Percentiles rank a stretch among this genome's conserved stretches.
Evolutionary conservation across 2,113 vertebrate genomes (phyloP).

Genomic region (Geococcyx californianus): DNA sequence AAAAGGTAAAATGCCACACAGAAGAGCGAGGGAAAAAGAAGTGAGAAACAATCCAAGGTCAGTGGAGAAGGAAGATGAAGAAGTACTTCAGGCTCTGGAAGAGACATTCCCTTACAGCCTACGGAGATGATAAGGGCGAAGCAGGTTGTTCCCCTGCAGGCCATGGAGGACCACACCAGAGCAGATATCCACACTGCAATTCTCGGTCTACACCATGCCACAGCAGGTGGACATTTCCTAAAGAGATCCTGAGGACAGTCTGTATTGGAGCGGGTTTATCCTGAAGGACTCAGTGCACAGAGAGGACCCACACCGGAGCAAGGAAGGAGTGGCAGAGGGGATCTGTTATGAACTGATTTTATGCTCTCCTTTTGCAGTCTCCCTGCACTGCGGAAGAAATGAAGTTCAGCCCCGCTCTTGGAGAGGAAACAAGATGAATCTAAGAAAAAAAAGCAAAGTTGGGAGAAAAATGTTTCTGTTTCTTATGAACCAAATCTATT

Average conservation of each 20-base stretch:
- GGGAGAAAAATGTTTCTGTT: neutral
- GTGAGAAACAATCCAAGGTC: neutral
- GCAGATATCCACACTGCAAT: neutral
- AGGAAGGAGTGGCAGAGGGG: neutral
- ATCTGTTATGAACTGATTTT: neutral
- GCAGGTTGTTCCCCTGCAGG: neutral
- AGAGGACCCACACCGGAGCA: neutral
- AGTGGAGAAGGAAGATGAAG: neutral
- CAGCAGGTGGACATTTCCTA: neutral
- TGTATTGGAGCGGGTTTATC: accelerated
- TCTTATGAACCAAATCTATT: neutral
- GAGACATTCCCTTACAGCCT: neutral
- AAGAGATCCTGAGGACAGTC: neutral
- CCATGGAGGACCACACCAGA: neutral
- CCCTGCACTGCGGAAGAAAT: neutral
- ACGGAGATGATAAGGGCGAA: neutral
- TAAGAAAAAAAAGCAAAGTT: neutral
- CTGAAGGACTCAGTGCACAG: neutral
- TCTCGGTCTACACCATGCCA: neutral
- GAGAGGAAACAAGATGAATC: neutral
- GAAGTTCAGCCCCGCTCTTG: neutral
- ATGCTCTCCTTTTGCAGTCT: neutral
- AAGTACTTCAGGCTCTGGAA: neutral
- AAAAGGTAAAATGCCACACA: neutral
- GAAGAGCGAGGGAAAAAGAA: neutral